Evolutionary conservation across 2,113 vertebrate genomes (phyloP), one percentile per base, ranked within the genome.

Genomic region (Oryzias celebensis): DNA sequence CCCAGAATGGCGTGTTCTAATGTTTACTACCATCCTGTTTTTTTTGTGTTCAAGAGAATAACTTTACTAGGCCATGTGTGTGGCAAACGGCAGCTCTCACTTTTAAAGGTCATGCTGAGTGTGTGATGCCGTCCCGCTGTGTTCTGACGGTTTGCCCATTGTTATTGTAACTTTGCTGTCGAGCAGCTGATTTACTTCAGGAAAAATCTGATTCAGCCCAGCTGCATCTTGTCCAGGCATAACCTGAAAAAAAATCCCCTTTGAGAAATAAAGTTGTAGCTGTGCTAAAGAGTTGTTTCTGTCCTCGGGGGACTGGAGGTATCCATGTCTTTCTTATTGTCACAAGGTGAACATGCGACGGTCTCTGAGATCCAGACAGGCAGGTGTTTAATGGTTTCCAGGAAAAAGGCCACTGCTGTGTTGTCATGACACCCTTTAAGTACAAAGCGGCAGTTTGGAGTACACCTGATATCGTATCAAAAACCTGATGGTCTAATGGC

Each of bases 381-480:
- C 49, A 67, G 54, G 20, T 47, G 73, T 77, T 73, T 70, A 28
- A 63, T 31, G 61, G 59, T 62, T 65, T 56, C 45, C 45, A 71
- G 28, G 28, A 28, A 28, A 68, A 65, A 62, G 71, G 54, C 64
- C 26, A 12, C 0, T 5, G 17, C 52, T 28, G 16, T 54, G 52
- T 24, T 22, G 49, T 43, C 12, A 14, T 56, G 66, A 68, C 70
- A 60, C 73, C 70, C 68, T 20, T 76, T 46, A 73, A 72, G 55
- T 55, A 68, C 60, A 54, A 28, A 69, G 54, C 49, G 10, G 46
- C 22, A 71, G 81, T 80, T 60, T 86, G 61, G 59, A 66, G 75
- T 70, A 73, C 78, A 78, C 79, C 82, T 85, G 86, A 90, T 88
- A 89, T 62, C 56, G 51, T 88, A 85, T 85, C 83, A 72, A 65